phyloP scores from a whole-genome alignment of 1,140 invertebrate species.

The Drosophila azteca region DNA sequence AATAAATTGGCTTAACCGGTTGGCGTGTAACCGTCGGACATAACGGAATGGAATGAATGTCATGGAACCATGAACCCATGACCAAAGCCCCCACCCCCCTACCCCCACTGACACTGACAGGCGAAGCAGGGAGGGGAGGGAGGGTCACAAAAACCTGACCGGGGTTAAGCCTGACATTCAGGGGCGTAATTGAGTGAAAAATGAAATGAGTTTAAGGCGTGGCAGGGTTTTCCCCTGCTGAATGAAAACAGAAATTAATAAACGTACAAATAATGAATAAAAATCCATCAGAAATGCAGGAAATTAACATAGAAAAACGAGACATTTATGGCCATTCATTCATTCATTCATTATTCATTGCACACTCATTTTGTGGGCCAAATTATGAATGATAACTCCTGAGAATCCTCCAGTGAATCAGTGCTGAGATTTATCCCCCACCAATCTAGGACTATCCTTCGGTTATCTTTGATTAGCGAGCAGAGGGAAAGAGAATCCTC shows the following conservation, averaged over 20 bases:
- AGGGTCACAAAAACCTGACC: constrained; percentile 2
- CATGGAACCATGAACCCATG: not conserved
- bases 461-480: constrained; percentile 67
- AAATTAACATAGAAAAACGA: too few species aligned
- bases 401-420: not conserved
- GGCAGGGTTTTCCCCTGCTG: constrained; percentile 11
- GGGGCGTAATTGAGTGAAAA: constrained; percentile 67
- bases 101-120: not conserved
- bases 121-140: constrained; percentile 4
- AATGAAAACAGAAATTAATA: too few species aligned
- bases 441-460: constrained; percentile 16
- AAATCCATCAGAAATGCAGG: too few species aligned
- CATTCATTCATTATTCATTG: too few species aligned
- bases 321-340: too few species aligned
- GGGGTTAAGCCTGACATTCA: constrained; percentile 50
- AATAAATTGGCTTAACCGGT: constrained; percentile 78
- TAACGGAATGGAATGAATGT: constrained; percentile 5
- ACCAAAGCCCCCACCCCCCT: too few species aligned
- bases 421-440: constrained; percentile 9
- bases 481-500: constrained; percentile 21
- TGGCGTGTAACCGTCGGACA: constrained; percentile 36
- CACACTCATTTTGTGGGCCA: constrained; percentile 6
- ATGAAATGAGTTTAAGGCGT: constrained; percentile 52
- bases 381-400: constrained; percentile 28
- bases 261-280: too few species aligned